phyloP scores from a whole-genome alignment of 1,140 invertebrate species.

The Euura saliciscinereae region DNA sequence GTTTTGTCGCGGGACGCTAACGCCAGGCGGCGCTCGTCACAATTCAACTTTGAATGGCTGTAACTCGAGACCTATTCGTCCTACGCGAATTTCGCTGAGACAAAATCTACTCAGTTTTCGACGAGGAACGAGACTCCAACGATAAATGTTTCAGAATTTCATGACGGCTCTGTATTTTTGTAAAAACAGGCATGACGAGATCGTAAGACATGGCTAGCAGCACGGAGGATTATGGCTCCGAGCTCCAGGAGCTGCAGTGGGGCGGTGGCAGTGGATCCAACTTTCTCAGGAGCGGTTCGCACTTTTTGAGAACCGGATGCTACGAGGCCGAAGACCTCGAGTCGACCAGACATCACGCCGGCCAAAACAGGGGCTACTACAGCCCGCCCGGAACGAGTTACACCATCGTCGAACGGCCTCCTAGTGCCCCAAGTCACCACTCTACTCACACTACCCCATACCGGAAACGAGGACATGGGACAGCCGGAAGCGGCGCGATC shows the following conservation, averaged over 20 bases:
- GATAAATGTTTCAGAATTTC: too few species aligned
- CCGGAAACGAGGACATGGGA: constrained; percentile 59
- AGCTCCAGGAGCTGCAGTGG: constrained; percentile 65
- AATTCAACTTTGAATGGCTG: too few species aligned
- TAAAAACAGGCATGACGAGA: constrained; percentile 48
- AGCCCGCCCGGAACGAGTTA: constrained; percentile 77
- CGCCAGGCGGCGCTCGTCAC: too few species aligned
- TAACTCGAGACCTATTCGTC: too few species aligned
- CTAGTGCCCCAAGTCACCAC: constrained; percentile 74
- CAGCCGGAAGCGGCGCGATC: constrained; percentile 67
- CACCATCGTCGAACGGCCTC: constrained; percentile 82
- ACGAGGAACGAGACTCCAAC: neutral
- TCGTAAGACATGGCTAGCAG: constrained; percentile 52
- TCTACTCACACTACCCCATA: constrained; percentile 63
- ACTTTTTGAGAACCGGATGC: constrained; percentile 39
- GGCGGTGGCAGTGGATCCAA: constrained; percentile 49
- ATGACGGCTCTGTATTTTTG: neutral
- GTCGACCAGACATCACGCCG: constrained; percentile 34
- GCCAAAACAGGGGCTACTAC: constrained; percentile 57
- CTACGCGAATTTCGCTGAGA: too few species aligned
- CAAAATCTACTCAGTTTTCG: neutral
- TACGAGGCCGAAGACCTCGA: constrained; percentile 62
- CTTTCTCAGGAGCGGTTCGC: constrained; percentile 49
- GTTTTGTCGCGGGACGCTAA: too few species aligned
- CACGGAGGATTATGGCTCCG: constrained; percentile 60